Conservation (phyloP, 2,797 vertebrate species). For the Pseudochirops cupreus region DNA sequence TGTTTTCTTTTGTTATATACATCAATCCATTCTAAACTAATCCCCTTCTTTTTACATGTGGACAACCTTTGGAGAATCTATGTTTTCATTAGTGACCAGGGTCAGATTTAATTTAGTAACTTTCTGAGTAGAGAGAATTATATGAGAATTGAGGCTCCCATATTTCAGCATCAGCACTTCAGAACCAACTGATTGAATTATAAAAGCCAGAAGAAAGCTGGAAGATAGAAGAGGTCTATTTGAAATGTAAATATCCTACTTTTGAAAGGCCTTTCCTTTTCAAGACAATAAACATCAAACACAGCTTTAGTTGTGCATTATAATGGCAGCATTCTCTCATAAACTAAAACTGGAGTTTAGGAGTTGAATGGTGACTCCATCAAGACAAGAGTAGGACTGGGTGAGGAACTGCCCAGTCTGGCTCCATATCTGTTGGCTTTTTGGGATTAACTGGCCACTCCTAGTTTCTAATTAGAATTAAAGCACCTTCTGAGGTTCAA, state of each 20-base stretch:
- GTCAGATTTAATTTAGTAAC: slow-evolving; percentile 58
- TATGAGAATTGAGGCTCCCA: slow-evolving; percentile 21
- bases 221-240: slow-evolving; percentile 17
- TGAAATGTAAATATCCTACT: slow-evolving; percentile 62
- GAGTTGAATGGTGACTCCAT: background rate
- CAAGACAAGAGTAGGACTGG: background rate
- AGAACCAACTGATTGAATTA: slow-evolving; percentile 53
- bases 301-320: slow-evolving; percentile 1
- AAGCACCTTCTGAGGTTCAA: background rate
- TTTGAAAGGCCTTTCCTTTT: slow-evolving; percentile 1
- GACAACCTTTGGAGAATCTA: background rate
- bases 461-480: background rate
- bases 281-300: slow-evolving; percentile 38
- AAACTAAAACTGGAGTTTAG: background rate
- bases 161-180: slow-evolving; percentile 55
- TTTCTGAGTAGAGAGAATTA: slow-evolving; percentile 42
- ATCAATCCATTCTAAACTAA: slow-evolving; percentile 31
- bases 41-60: background rate
- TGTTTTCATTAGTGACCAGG: background rate
- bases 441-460: background rate
- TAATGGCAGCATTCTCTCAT: slow-evolving; percentile 18
- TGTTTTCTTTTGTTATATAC: background rate
- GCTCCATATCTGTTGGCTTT: background rate
- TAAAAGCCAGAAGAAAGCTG: slow-evolving; percentile 26
- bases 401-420: background rate